Base-by-base conservation (phyloP, 2,113 vertebrate species). In the Xenus cinereus region DNA sequence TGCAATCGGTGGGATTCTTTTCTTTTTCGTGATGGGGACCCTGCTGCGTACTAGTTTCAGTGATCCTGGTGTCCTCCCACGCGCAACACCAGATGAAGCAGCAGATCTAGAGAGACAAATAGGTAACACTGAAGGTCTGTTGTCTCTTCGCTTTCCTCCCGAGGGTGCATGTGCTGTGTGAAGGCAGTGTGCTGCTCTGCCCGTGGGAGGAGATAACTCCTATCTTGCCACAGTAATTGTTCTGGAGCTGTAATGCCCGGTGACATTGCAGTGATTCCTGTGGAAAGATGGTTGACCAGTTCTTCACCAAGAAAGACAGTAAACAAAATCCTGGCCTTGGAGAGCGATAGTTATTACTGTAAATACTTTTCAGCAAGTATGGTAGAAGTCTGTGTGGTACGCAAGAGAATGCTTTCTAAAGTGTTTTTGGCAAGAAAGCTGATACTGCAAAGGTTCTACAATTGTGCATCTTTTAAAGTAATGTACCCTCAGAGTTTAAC, bases 61-160 rank as follows among this genome's bases (percentile, higher is more conserved):
- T 90, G 99, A 99, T 92, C 99, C 99, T 6, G 99, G 99, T 67
- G 99, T 99, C 94, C 98, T 99, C 87, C 99, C 99, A 20, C 97
- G 99, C 19, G 99, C 99, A 96, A 99, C 98, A 15, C 98, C 98
- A 21, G 99, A 99, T 78, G 99, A 99, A 97, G 99, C 99, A 53
- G 98, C 99, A 37, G 99, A 99, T 98, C 98, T 99, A 97, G 99
- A 99, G 97, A 98, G 99, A 97, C 99, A 99, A 98, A 99, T 99
- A 98, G 99, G 99, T 99, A 99, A 99, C 95, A 91, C 69, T 10
- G 84, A 94, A 92, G 97, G 95, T 96, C 93, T 95, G 96, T 98
- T 81, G 48, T 94, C 96, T 91, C 87, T 66, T 73, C 4, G 7
- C 84, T 87, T 80, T 69, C 73, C 92, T 93, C 93, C 96, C 43